phyloP scores from a whole-genome alignment of 2,797 vertebrate species.

The Pangasius krempfi region DNA sequence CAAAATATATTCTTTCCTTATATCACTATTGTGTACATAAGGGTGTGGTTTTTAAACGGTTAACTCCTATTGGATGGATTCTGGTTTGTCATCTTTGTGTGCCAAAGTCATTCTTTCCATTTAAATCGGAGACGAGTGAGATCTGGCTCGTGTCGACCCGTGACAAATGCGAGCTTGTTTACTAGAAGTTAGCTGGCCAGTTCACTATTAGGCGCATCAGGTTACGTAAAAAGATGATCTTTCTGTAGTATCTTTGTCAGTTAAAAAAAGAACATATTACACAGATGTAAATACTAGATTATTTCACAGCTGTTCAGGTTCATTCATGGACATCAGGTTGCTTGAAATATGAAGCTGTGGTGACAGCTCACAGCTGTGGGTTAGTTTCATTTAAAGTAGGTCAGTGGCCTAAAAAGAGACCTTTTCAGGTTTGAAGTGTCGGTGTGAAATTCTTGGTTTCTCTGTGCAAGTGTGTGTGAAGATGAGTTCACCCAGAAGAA shows the following conservation, averaged over 20 bases:
- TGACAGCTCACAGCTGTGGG: neutral
- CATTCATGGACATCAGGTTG: neutral
- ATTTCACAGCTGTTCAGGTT: neutral
- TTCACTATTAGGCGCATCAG: neutral
- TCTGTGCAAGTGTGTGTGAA: neutral
- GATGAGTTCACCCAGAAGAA: neutral
- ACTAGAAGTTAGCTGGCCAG: neutral
- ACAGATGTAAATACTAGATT: neutral
- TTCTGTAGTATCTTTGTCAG: neutral
- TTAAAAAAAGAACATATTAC: neutral
- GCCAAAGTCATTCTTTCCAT: neutral
- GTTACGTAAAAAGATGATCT: neutral
- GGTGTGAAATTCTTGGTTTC: neutral
- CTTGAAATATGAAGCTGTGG: neutral
- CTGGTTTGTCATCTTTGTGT: neutral
- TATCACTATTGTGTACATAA: too few relatives aligned
- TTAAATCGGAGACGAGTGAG: neutral
- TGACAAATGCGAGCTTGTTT: neutral
- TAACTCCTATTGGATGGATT: neutral
- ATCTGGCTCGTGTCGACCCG: neutral
- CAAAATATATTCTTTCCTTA: too few relatives aligned
- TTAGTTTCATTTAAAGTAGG: constrained; percentile 8
- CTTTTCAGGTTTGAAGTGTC: neutral
- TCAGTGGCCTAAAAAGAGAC: constrained; percentile 2
- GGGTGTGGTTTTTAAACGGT: neutral